Evolutionary conservation across 2,888 invertebrate species (phyloP), one percentile per base, ranked within the genome.

Genomic region (Drosophila stalkeri): DNA sequence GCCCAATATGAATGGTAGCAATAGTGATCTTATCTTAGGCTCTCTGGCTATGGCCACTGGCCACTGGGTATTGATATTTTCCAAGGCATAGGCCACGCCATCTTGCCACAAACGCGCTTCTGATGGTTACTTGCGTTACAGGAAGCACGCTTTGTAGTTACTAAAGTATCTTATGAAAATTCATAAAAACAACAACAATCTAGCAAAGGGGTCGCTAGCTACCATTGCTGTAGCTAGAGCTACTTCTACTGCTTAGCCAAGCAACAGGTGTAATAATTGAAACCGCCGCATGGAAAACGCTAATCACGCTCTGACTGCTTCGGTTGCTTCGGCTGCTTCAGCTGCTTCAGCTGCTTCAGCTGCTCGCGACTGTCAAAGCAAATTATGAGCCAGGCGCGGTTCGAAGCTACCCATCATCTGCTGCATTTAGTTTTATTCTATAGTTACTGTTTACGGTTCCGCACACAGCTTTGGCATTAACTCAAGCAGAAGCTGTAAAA

Each of bases 251-350:
- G 55, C 51, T 63, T 73, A 49, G 57, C 56, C 49, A 64, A 68
- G 64, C 79, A 90, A 88, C 92, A 92, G 92, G 92, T 92, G 92
- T 92, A 92, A 92, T 92, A 92, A 92, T 92, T 92, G 92, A 89
- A 92, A 90, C 89, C 82, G 84, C 86, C 80, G 80, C 88, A 85
- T 84, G 86, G 76, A 76, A 90, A 90, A 86, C 89, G 83, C 88
- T 83, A 87, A 85, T 87, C 82, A 82, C 72, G 81, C 75, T 71
- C 68, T 60, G 69, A 62, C 67, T 72, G 61, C 75, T 69, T 64
- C 63, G 70, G 65, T 64, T 72, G 39, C 39, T 39, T n/a, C 8
- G 18, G 4, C 37, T 20, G 62, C 77, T 77, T 76, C 27, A 3
- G 23, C 23, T 23, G 23, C 23, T 23, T 3, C 23, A 6, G 27